Evolutionary conservation across 2,797 vertebrate species (phyloP).

Genomic region (Lerista edwardsae): DNA sequence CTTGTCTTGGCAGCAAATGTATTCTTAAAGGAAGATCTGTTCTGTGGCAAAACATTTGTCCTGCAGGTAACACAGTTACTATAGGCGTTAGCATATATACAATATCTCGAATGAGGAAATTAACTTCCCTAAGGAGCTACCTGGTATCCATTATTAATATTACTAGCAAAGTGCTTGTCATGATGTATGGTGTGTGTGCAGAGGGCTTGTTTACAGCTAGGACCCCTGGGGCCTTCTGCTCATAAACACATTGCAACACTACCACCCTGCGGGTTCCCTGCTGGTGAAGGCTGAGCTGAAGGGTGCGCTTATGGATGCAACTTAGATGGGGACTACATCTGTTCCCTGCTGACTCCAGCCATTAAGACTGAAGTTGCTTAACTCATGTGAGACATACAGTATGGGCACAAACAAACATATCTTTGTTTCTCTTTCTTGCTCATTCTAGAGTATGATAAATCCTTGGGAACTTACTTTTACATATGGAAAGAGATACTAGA

Average conservation of each 20-base stretch:
- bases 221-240: background rate
- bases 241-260: background rate
- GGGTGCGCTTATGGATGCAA: background rate
- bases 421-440: background rate
- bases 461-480: background rate
- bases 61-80: background rate
- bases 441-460: background rate
- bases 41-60: conserved; percentile 3
- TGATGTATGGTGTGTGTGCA: background rate
- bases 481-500: background rate
- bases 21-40: background rate
- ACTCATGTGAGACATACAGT: no score
- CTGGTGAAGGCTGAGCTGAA: background rate
- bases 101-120: background rate
- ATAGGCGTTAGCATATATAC: background rate
- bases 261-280: background rate
- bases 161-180: background rate
- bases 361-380: background rate
- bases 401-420: no score
- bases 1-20: background rate
- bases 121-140: background rate
- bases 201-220: background rate
- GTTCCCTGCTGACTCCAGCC: background rate
- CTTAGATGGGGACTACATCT: background rate
- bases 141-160: background rate